Conservation (phyloP, 2,888 invertebrate species). For the Machimus rusticus region DNA sequence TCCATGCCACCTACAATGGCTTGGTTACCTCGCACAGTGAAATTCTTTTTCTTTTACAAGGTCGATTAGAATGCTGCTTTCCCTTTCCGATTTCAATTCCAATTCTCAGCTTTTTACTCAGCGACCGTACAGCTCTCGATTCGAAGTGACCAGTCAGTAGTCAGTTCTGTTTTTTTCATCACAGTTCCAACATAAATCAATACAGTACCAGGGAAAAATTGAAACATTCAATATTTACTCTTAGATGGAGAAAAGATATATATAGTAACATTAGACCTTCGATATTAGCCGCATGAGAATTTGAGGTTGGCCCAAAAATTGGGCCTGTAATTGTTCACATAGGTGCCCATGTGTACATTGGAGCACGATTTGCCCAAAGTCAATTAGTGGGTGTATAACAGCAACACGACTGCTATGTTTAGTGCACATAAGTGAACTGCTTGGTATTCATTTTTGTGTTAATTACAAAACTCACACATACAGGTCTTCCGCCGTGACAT, state of each 20-base stretch:
- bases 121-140: not conserved
- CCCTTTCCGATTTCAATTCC: not conserved
- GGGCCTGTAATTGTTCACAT: not conserved
- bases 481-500: not conserved
- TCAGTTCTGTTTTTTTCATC: not conserved
- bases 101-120: not conserved
- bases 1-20: not conserved
- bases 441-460: not conserved
- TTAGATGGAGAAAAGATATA: not conserved
- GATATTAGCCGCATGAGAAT: not conserved
- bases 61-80: slow-evolving; percentile 1
- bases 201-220: not conserved
- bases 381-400: slow-evolving; percentile 9
- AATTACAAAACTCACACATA: slow-evolving; percentile 6
- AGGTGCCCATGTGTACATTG: not conserved
- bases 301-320: not conserved
- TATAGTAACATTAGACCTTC: not conserved
- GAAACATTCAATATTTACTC: not conserved
- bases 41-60: slow-evolving; percentile 2
- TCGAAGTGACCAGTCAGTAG: not conserved
- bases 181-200: not conserved
- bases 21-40: not conserved
- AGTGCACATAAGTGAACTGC: not conserved
- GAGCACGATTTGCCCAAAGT: not conserved
- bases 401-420: not conserved